Conservation (phyloP, 2,113 vertebrate species). For the rat (Rattus norvegicus) region GRCr8 NC_086028.1:31935001-31935500, state of each 20-base stretch:
- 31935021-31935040: conserved; percentile 9
- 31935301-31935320: background rate
- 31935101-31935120: background rate
- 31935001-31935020: background rate
- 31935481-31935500: background rate
- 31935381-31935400: background rate
- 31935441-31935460: background rate
- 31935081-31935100: background rate
- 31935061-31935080: background rate
- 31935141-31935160: conserved; percentile 51
- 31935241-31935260: background rate
- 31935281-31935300: background rate
- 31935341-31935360: background rate
- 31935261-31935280: too few species aligned
- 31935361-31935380: background rate
- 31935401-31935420: background rate
- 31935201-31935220: conserved; percentile 71
- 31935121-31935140: background rate
- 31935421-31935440: background rate
- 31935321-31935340: background rate
- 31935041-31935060: conserved; percentile 22
- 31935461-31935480: background rate
- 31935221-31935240: conserved; percentile 63
- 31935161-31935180: conserved; percentile 58
- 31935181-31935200: conserved; percentile 58